phyloP scores from a whole-genome alignment of 2,113 vertebrate species.

The zebrafish (Danio rerio) region DNA sequence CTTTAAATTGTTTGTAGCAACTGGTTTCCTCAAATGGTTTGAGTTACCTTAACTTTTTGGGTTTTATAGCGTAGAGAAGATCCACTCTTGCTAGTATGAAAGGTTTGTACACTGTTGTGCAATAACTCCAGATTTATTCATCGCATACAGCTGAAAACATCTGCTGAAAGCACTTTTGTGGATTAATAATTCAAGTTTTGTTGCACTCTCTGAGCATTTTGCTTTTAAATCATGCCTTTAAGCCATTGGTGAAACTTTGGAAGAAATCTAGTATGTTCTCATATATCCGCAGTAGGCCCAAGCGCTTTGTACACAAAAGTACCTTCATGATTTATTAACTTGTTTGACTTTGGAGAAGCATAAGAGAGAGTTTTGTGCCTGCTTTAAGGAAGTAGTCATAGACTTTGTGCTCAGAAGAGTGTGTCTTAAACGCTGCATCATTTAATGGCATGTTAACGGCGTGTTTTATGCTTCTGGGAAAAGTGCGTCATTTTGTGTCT shows the following conservation, averaged over 20 bases:
- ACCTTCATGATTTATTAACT: slow-evolving; percentile 6
- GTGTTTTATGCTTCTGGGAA: background rate
- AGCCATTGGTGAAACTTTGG: background rate
- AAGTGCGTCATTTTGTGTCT: background rate
- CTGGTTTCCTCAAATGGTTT: too few species aligned
- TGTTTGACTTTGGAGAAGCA: slow-evolving; percentile 17
- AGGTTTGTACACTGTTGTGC: background rate
- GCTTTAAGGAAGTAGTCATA: background rate
- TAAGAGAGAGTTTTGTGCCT: background rate
- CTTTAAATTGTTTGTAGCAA: too few species aligned
- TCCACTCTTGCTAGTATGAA: background rate
- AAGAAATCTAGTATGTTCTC: background rate
- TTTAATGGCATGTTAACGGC: background rate
- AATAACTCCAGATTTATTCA: slow-evolving; percentile 9
- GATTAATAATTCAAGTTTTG: background rate
- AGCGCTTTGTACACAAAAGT: background rate
- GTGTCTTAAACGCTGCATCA: background rate
- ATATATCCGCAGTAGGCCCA: background rate
- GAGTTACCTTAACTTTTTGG: too few species aligned
- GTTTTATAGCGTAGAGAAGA: background rate
- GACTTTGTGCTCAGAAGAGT: background rate
- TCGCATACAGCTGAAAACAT: slow-evolving; percentile 4
- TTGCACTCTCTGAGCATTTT: background rate
- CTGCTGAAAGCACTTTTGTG: background rate
- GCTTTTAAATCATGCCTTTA: background rate